phyloP scores from a whole-genome alignment of 2,888 invertebrate genomes.

The Phyto melanocephala region DNA sequence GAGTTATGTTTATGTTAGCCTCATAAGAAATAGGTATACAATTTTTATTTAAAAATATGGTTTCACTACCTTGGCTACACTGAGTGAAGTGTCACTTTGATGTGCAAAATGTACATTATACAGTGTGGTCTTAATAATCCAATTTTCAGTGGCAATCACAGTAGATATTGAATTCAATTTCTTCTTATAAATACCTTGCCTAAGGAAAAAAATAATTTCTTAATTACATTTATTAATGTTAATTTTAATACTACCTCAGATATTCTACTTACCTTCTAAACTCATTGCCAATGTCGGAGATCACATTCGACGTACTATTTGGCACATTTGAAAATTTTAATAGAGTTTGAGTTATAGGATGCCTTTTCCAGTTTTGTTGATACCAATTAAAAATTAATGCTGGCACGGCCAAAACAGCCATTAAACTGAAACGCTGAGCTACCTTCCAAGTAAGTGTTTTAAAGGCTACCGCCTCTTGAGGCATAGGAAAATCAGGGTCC shows the following conservation, averaged over 20 bases:
- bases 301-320: conserved; percentile 76
- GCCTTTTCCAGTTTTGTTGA: conserved; percentile 83
- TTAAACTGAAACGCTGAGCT: conserved; percentile 75
- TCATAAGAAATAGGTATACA: too few relatives aligned
- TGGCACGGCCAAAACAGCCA: conserved; percentile 73
- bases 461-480: conserved; percentile 74
- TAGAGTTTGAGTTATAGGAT: conserved; percentile 87
- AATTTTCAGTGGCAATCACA: conserved; percentile 89
- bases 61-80: conserved; percentile 82
- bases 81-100: conserved; percentile 88
- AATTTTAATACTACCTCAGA: background rate
- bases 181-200: conserved; percentile 86
- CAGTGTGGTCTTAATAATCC: conserved; percentile 90
- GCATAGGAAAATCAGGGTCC: conserved; percentile 74
- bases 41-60: too few relatives aligned
- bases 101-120: conserved; percentile 87
- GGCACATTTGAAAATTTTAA: conserved; percentile 83
- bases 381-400: conserved; percentile 82
- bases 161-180: conserved; percentile 84
- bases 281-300: conserved; percentile 73
- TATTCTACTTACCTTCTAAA: conserved; percentile 68
- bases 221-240: background rate
- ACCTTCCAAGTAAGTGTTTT: conserved; percentile 76
- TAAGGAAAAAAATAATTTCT: conserved; percentile 72
- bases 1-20: too few relatives aligned